A percentile compares a stretch with the other conserved stretches of the same genome.
Conservation (phyloP, 2,113 vertebrate species). For the Axis porcinus region DNA sequence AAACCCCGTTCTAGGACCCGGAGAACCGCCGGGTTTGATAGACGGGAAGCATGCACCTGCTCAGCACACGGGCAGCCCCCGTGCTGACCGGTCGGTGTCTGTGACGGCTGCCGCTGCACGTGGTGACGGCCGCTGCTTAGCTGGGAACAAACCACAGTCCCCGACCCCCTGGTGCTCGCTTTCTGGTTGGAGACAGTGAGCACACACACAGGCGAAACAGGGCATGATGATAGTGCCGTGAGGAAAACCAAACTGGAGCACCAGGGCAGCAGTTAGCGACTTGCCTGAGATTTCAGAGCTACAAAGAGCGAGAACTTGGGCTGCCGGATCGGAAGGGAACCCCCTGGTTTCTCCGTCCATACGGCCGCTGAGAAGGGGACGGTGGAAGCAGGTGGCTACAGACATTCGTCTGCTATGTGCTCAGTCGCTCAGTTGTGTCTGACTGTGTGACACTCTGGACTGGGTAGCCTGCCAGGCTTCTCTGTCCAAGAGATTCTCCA, state of each 20-base stretch:
- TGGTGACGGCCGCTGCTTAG: not conserved
- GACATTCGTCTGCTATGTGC: fast-evolving
- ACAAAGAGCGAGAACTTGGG: not conserved
- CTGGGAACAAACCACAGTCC: not conserved
- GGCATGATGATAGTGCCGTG: not conserved
- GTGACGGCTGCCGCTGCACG: not conserved
- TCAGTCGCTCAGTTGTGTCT: fast-evolving
- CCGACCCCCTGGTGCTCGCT: not conserved
- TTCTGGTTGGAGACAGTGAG: not conserved
- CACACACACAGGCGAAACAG: not conserved
- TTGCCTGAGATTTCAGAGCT: not conserved
- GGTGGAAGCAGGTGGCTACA: not conserved
- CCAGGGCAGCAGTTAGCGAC: not conserved
- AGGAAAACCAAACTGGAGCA: not conserved
- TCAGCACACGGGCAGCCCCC: no score
- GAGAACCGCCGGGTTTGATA: no score
- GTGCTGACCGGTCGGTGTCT: not conserved
- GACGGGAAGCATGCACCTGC: fast-evolving
- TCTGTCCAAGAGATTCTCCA: not conserved
- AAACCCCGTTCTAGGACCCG: not conserved
- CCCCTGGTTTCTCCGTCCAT: not conserved
- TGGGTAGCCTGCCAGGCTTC: not conserved
- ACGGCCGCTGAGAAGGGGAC: not conserved
- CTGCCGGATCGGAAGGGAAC: not conserved
- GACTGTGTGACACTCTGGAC: not conserved